phyloP scores from a whole-genome alignment of 2,797 vertebrate species.

The Lutjanus argentimaculatus region DNA sequence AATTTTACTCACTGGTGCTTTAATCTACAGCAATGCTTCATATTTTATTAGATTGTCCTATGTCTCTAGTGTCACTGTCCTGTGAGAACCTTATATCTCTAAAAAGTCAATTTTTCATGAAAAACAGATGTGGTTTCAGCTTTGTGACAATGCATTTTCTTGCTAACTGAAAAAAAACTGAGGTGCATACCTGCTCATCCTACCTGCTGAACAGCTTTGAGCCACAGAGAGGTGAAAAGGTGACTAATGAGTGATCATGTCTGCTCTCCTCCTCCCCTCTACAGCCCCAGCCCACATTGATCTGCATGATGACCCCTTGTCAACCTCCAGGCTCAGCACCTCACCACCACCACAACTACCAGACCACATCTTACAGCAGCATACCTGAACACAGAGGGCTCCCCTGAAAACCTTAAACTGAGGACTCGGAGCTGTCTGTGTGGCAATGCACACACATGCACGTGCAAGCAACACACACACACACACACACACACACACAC shows the following conservation, averaged over 20 bases:
- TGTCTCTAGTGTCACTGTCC: too few species aligned
- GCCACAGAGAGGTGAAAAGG: conserved; percentile 84
- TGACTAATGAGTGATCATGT: conserved; percentile 79
- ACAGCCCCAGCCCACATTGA: conserved; percentile 48
- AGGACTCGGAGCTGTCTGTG: conserved; percentile 4
- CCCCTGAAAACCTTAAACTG: conserved; percentile 15
- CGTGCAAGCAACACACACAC: conserved; percentile 1
- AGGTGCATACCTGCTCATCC: conserved; percentile 37
- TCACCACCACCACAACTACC: conserved; percentile 13
- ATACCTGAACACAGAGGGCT: conserved; percentile 31
- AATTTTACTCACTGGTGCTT: too few species aligned
- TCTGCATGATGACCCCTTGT: conserved; percentile 69
- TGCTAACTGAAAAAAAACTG: background rate
- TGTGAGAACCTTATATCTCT: too few species aligned
- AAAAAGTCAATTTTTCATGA: too few species aligned
- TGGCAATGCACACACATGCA: conserved; percentile 20
- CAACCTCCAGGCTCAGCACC: conserved; percentile 60
- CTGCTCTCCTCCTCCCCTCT: conserved; percentile 61
- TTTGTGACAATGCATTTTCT: too few species aligned
- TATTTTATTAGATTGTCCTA: too few species aligned
- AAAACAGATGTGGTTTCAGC: too few species aligned
- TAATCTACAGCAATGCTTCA: too few species aligned
- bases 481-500: conserved; percentile 21
- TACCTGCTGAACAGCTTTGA: conserved; percentile 71
- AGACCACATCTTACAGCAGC: conserved; percentile 41